These are phyloP conservation scores for Lissonota sp. DNA, from an alignment of 2,888 invertebrate genomes.

Conservation along the genomic window DNA sequence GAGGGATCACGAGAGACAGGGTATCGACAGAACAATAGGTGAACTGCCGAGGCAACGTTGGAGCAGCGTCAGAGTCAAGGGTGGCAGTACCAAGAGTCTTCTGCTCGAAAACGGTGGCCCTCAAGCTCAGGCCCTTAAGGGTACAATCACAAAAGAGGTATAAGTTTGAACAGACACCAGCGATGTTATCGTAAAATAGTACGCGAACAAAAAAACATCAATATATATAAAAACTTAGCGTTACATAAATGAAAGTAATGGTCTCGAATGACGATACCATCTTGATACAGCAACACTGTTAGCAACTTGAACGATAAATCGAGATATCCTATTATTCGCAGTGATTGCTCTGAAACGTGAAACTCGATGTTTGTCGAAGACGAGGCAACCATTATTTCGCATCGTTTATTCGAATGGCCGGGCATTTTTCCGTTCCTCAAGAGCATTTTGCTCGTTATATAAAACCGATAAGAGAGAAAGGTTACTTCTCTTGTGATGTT, in stretches of 20 bases:
- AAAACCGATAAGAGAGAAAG: too few species aligned
- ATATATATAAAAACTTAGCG: too few species aligned
- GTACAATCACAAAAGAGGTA: conserved; percentile 81
- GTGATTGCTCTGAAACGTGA: too few species aligned
- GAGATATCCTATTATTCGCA: too few species aligned
- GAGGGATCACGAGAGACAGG: conserved; percentile 75
- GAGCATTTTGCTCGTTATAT: neutral
- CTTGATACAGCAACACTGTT: too few species aligned
- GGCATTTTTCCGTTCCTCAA: neutral
- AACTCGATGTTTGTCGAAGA: too few species aligned
- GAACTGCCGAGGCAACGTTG: conserved; percentile 79
- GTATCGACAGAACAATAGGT: conserved; percentile 70
- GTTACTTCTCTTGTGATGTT: too few species aligned
- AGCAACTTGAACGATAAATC: too few species aligned
- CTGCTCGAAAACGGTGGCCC: conserved; percentile 81
- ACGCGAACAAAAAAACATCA: too few species aligned
- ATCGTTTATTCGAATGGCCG: neutral
- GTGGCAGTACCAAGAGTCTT: conserved; percentile 81
- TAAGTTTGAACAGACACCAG: conserved; percentile 30
- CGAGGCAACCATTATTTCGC: neutral
- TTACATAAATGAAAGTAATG: too few species aligned
- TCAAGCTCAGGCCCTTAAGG: conserved; percentile 76
- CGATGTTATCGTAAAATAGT: too few species aligned
- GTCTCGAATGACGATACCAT: too few species aligned
- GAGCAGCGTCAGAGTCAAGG: conserved; percentile 82